Base-by-base conservation (phyloP, 1,140 invertebrate genomes). In the Panulirus ornatus region DNA sequence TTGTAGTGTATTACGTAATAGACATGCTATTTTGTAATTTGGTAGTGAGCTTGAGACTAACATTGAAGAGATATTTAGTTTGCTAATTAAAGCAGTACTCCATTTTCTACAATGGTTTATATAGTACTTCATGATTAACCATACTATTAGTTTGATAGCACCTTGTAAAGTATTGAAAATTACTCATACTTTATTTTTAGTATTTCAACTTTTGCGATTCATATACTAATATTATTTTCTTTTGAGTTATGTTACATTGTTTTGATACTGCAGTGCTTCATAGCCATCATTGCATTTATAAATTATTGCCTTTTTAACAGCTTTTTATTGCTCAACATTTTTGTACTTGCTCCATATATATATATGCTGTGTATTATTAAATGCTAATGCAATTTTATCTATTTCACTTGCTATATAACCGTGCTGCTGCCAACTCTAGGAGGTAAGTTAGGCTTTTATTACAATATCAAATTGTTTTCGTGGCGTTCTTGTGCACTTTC, bases 331-430 rank as follows among this genome's bases (percentile, higher is more conserved):
- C 58, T 66, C 27, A 66, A 27, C 58, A 66, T 66, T 66, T 66
- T 66, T 66, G 58, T 66, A 30, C 30, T 66, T 27, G 27, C 58
- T 66, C 27, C 58, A 66, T 66, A 66, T 36, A 85, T 22, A 83
- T 47, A 70, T 51, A 51, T 85, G 42, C 66, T 44, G 22, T 85
- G 27, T 51, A 75, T 51, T 54, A 66, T 47, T 84, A 66, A 84
- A 71, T 71, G 78, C 76, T 89, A 89, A 90, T 90, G 19, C 51
- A 47, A 54, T 84, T 90, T 90, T 90, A 36, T 84, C 73, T 79
- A 47, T 84, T 63, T 51, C 88, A 73, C 79, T 83, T 90, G 78
- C 81, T 90, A 84, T 82, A 54, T 76, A 58, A 76, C 81, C 63
- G 58, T 58, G 70, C 66, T 54, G 88, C 63, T 84, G 88, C 27